Evolutionary conservation across 2,113 vertebrate genomes (phyloP), one percentile per base, ranked within the genome.

Genomic region (Oreocharis arfaki): DNA sequence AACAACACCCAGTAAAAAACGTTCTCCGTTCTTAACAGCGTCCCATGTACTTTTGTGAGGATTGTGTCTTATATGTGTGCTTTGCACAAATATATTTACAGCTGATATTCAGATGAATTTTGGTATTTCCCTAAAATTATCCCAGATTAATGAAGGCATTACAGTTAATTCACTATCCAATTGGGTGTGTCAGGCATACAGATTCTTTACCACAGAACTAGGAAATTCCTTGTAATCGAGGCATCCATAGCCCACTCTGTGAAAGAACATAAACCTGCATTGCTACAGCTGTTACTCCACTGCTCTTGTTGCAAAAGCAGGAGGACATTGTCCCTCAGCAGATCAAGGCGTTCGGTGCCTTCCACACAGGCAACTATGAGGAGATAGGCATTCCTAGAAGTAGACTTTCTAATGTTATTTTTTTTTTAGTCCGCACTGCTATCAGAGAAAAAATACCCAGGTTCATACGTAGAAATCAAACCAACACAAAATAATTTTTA

Each of bases 11-110:
- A 64, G 32, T 28, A 63, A 75, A 67, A 81, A 32, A 80, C 10
- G 3, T 65, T 64, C 47, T 63, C 30, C 0, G 0, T 42, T 80
- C 18, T 17, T 52, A 46, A 35, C 9, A 9, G 44, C 0, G 4
- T 39, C 35, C 55, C 20, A 22, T 12, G 22, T 13, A 49, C 7
- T 63, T 79, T 68, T 60, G 17, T 84, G 46, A 65, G 64, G 37
- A 74, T 14, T 77, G 89, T 65, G 52, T 84, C 46, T 57, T 11
- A 44, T 4, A 9, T 0, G 0, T 22, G 24, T 28, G n/a, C 32
- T 77, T 81, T 24, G 50, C 23, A 52, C 14, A 41, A 39, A 47
- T 22, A 7, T 10, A 33, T 57, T 80, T 63, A 42, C 1, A 61
- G 37, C 2, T 53, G 53, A 33, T 84, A 71, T 17, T 80, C 80